Evolutionary conservation across 2,113 vertebrate species (phyloP).

Genomic region (Trematomus loennbergii): DNA sequence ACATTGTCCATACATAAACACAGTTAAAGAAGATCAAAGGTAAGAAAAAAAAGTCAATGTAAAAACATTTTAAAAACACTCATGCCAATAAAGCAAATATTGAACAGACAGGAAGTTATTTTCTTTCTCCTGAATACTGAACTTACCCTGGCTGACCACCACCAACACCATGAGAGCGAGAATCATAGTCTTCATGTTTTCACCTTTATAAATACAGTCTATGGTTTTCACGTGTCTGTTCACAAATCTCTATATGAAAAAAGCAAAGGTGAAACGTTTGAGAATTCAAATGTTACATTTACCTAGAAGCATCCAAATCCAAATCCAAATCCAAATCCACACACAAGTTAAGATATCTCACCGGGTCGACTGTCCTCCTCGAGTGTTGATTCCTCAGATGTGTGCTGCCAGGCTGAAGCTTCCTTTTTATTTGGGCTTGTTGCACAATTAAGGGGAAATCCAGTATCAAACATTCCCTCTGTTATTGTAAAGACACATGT

Average conservation of each 20-base stretch:
- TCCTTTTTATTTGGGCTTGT: slow-evolving; percentile 3
- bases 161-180: slow-evolving; percentile 24
- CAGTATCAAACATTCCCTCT: too few species aligned
- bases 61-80: not conserved
- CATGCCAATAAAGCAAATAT: too few species aligned
- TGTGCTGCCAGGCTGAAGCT: not conserved
- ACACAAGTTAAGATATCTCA: not conserved
- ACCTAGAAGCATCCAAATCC: not conserved
- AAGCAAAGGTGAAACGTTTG: not conserved
- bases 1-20: too few species aligned
- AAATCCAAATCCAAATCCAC: not conserved
- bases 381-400: not conserved
- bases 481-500: too few species aligned
- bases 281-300: not conserved
- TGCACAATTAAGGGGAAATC: not conserved
- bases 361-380: not conserved
- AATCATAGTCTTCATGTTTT: slow-evolving; percentile 52
- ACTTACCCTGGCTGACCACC: slow-evolving; percentile 52
- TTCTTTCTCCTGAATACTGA: not conserved
- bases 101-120: not conserved
- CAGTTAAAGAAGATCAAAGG: too few species aligned
- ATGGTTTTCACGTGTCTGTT: not conserved
- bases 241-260: not conserved
- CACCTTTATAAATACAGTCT: not conserved
- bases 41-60: not conserved